Percentiles rank a stretch among this genome's conserved stretches.
Conservation (phyloP, 2,888 invertebrate species). For the Penaeus monodon region DNA sequence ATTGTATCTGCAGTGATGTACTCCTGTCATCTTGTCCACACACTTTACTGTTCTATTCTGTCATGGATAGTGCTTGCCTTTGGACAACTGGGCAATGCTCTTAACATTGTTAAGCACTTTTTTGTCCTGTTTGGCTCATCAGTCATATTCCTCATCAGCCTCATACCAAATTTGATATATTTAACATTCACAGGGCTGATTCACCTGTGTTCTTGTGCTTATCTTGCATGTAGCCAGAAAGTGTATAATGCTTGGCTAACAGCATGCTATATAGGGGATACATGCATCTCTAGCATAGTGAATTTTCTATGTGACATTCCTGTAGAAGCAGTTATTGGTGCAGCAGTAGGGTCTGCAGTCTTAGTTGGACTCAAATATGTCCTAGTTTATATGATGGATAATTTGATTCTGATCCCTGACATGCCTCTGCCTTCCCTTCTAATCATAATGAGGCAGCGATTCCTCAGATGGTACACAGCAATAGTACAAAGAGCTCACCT, state of each 20-base stretch:
- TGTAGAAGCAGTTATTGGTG: constrained; percentile 47
- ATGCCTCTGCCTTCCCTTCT: constrained; percentile 40
- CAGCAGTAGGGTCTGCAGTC: constrained; percentile 32
- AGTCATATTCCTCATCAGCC: constrained; percentile 43
- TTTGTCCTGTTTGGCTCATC: constrained; percentile 60
- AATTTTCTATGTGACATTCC: constrained; percentile 54
- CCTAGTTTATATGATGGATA: constrained; percentile 55
- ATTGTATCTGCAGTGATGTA: constrained; percentile 24
- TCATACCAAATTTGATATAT: constrained; percentile 53
- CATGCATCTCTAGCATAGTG: constrained; percentile 5
- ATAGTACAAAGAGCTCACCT: constrained; percentile 34
- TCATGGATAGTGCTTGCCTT: constrained; percentile 10
- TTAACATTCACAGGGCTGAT: constrained; percentile 40
- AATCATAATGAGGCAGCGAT: constrained; percentile 15
- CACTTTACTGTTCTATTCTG: constrained; percentile 18
- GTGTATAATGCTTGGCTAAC: constrained; percentile 20
- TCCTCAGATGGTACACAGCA: constrained; percentile 43
- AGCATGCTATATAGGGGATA: background rate
- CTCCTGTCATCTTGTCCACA: constrained; percentile 42
- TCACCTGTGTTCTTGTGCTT: constrained; percentile 36
- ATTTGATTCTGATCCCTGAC: constrained; percentile 57
- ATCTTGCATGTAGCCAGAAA: constrained; percentile 34
- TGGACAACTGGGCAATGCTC: constrained; percentile 27
- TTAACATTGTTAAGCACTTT: constrained; percentile 41
- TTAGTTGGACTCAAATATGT: constrained; percentile 40